Evolutionary conservation across 2,113 vertebrate species (phyloP).

Genomic region (Aptenodytes patagonicus): DNA sequence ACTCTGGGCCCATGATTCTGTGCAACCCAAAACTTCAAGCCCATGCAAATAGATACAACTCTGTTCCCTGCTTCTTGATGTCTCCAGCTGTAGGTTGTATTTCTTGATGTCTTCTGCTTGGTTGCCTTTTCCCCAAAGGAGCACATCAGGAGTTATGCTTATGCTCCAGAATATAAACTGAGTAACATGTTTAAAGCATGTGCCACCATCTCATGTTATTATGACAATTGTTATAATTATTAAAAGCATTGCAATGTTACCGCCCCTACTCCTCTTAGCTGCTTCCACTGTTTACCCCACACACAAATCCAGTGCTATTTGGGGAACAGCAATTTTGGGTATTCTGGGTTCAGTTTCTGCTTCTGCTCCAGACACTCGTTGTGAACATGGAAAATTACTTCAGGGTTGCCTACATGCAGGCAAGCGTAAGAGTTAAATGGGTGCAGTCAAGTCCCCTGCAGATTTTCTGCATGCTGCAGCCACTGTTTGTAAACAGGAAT

Average conservation of each 20-base stretch:
- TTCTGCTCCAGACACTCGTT: not conserved
- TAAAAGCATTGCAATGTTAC: not conserved
- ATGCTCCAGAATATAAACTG: not conserved
- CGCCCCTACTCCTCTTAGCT: not conserved
- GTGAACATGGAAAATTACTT: not conserved
- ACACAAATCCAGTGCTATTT: not conserved
- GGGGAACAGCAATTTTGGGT: not conserved
- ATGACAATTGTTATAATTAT: not conserved
- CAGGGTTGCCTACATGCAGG: not conserved
- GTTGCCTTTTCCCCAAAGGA: not conserved
- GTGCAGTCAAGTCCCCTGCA: not conserved
- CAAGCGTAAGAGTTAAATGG: not conserved
- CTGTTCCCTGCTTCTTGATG: not conserved
- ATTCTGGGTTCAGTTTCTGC: not conserved
- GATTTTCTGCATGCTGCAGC: conserved; percentile 28
- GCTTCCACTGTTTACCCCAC: not conserved
- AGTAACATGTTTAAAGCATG: not conserved
- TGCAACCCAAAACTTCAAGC: not conserved
- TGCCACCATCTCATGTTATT: not conserved
- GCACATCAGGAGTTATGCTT: not conserved
- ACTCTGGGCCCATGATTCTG: not conserved
- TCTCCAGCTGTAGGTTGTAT: not conserved
- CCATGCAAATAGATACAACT: not conserved
- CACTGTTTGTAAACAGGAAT: conserved; percentile 59
- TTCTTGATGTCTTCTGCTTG: not conserved